Conservation (phyloP, 2,888 invertebrate genomes). For the Aphidius colemani region DNA sequence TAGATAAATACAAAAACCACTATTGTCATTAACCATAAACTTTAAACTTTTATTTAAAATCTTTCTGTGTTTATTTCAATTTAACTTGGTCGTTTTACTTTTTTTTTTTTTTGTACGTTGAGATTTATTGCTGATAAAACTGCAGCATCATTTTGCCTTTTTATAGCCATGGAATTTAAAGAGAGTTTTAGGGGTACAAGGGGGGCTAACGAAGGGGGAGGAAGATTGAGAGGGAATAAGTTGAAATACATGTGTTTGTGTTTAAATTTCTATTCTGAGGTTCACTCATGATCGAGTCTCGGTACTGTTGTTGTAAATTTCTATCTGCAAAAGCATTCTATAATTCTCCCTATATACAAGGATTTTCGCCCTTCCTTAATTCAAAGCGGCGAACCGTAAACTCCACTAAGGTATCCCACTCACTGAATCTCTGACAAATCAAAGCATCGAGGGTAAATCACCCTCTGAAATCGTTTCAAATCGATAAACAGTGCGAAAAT, state of each 20-base stretch:
- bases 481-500: constrained; percentile 44
- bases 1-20: too few species aligned
- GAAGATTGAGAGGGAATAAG: constrained; percentile 4
- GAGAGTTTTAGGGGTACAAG: neutral
- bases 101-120: too few species aligned
- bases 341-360: constrained; percentile 25
- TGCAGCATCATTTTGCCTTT: constrained; percentile 21
- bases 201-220: neutral
- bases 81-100: too few species aligned
- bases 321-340: constrained; percentile 22
- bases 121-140: neutral
- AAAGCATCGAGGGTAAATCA: constrained; percentile 51
- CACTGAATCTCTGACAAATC: constrained; percentile 45
- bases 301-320: constrained; percentile 10
- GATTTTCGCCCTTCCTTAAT: constrained; percentile 45
- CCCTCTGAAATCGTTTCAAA: constrained; percentile 54
- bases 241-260: constrained; percentile 9
- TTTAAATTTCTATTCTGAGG: constrained; percentile 10
- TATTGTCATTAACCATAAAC: too few species aligned
- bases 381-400: constrained; percentile 54
- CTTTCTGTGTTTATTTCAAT: too few species aligned
- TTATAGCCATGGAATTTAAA: constrained; percentile 10
- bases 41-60: too few species aligned
- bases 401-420: constrained; percentile 10
- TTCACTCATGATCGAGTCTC: constrained; percentile 20